Evolutionary conservation across 2,888 invertebrate genomes (phyloP).

Genomic region (Hydrotaea diabolus): DNA sequence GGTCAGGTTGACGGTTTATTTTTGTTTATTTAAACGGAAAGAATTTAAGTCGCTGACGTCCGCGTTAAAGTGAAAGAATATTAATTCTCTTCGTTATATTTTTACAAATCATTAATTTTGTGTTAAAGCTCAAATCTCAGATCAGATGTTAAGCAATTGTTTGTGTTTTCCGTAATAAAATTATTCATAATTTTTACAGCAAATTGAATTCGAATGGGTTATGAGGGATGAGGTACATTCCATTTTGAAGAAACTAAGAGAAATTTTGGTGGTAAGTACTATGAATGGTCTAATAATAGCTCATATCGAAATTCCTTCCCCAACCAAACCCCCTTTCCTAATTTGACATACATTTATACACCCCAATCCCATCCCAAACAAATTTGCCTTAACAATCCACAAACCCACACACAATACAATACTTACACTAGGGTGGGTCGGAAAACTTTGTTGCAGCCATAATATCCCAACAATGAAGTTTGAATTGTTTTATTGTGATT

Average conservation of each 20-base stretch:
- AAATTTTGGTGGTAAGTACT: conserved; percentile 87
- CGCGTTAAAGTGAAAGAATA: too few species aligned
- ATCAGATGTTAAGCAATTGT: conserved; percentile 46
- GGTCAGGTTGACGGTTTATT: not conserved
- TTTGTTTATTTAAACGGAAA: too few species aligned
- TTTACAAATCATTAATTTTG: not conserved
- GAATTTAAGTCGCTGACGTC: too few species aligned
- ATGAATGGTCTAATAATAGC: conserved; percentile 1
- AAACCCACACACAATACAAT: not conserved
- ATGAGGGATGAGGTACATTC: conserved; percentile 92
- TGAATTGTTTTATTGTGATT: too few species aligned
- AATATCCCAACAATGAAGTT: too few species aligned
- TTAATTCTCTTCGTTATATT: not conserved
- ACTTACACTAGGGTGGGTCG: too few species aligned
- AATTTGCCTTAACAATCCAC: not conserved
- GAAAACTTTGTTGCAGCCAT: too few species aligned
- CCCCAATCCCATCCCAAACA: not conserved
- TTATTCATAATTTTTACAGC: conserved; percentile 84
- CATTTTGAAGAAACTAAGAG: conserved; percentile 90
- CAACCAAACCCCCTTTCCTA: not conserved
- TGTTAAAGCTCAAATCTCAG: not conserved
- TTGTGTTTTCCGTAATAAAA: conserved; percentile 27
- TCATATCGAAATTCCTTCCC: conserved; percentile 3
- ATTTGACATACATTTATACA: conserved; percentile 11
- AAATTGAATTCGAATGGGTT: conserved; percentile 96